Base-by-base conservation (phyloP, 2,888 invertebrate genomes). In the Thecophora atra region DNA sequence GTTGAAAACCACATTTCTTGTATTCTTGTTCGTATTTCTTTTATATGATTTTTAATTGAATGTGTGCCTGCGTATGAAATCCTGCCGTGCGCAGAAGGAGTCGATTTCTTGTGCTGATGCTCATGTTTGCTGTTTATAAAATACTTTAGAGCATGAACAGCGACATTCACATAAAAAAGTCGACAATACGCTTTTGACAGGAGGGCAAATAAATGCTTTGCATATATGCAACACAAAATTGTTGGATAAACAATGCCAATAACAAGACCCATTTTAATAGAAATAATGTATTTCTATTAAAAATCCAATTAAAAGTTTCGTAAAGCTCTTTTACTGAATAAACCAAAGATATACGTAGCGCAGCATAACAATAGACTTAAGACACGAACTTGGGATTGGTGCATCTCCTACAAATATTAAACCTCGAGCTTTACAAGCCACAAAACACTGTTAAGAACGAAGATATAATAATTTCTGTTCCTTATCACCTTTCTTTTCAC, bases 121-220 rank as follows among this genome's bases (percentile, higher is more conserved):
- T 67, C 54, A 67, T 67, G 54, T 54, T 54, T 24, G 67, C 67
- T 67, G 54, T 54, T 64, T 24, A n/a, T 52, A 54, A 42, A 42
- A 56, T 67, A 28, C 54, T 54, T 54, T 54, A 24, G 56, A 11
- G 67, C 67, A 54, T 21, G 67, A 54, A 21, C 19, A 63, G 54
- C 67, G 37, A 21, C 30, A 21, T 7, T 2, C 24, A 30, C 30
- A 37, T 42, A 30, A 67, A 66, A 54, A 19, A 54, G 72, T 47
- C 4, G 47, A 47, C 47, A 11, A n/a, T n/a, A 47, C 63, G 69
- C 58, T 62, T 63, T 73, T 74, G 47, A 56, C 72, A 70, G 51
- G 15, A 11, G 26, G 70, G 65, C 72, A 70, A 70, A 70, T 68
- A 8, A 37, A 11, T 37, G 1, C 37, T 37, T 37, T 37, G 37